Evolutionary conservation across 1,140 invertebrate genomes (phyloP).

Genomic region (Grapholita molesta): DNA sequence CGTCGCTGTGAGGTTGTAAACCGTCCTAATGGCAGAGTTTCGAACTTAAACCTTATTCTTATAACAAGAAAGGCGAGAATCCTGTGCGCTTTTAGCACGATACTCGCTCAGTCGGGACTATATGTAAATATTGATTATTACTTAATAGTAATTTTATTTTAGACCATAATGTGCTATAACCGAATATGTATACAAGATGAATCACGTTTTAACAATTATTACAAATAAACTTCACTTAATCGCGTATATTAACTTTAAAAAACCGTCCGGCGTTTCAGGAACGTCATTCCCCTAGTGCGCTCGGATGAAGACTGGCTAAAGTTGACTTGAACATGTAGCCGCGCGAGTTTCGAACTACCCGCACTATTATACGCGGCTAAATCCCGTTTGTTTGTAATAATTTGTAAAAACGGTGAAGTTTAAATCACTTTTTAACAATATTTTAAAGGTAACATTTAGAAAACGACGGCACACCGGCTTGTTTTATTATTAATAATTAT

Average conservation of each 20-base stretch:
- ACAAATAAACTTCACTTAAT: too few relatives aligned
- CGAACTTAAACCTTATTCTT: background rate
- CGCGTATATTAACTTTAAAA: too few relatives aligned
- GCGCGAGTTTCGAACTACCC: too few relatives aligned
- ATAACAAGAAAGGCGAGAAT: background rate
- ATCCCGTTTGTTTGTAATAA: too few relatives aligned
- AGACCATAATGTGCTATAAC: slow-evolving; percentile 73
- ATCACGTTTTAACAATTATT: slow-evolving; percentile 21
- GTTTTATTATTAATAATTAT: slow-evolving; percentile 52
- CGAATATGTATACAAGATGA: slow-evolving; percentile 48
- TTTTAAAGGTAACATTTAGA: slow-evolving; percentile 18
- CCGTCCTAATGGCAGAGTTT: background rate
- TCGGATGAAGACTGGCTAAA: too few relatives aligned
- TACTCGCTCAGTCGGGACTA: slow-evolving; percentile 47
- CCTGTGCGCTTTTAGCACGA: background rate
- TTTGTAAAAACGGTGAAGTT: too few relatives aligned
- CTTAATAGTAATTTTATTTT: slow-evolving; percentile 75
- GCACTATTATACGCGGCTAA: too few relatives aligned
- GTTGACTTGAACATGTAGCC: too few relatives aligned
- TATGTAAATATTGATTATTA: slow-evolving; percentile 74
- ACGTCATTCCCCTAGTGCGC: too few relatives aligned
- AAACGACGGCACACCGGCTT: slow-evolving; percentile 46
- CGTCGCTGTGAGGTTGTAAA: background rate
- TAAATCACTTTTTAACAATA: slow-evolving; percentile 21
- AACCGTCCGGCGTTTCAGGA: too few relatives aligned